These are phyloP conservation scores for Aphaenogaster floridana DNA, from an alignment of 1,140 invertebrate genomes.

Conservation along the genomic window DNA sequence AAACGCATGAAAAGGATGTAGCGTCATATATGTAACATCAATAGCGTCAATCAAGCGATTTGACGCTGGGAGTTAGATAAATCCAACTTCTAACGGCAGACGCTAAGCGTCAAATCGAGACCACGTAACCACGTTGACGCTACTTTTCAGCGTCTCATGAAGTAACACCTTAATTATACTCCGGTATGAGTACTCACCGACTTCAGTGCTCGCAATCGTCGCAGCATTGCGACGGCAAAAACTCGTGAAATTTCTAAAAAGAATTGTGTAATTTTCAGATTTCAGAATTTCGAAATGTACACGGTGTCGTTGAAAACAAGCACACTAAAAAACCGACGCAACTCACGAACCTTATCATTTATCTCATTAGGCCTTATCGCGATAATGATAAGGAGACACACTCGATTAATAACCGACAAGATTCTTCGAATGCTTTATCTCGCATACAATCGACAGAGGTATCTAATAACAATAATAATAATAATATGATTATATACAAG, in stretches of 20 bases:
- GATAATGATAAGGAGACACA: constrained; percentile 36
- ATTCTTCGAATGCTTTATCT: constrained; percentile 26
- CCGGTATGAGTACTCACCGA: constrained; percentile 73
- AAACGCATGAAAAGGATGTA: too few species aligned
- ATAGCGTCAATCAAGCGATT: too few species aligned
- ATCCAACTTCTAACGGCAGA: too few species aligned
- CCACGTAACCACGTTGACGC: too few species aligned
- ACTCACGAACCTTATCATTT: constrained; percentile 10
- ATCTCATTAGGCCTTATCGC: constrained; percentile 41
- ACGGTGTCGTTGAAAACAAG: constrained; percentile 22
- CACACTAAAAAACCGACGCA: not conserved
- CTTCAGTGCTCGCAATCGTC: constrained; percentile 74
- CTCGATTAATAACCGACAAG: constrained; percentile 3
- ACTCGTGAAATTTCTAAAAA: constrained; percentile 8
- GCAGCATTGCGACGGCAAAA: constrained; percentile 71
- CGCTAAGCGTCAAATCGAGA: too few species aligned
- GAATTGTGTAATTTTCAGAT: not conserved
- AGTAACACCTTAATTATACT: not conserved
- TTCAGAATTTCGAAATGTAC: not conserved
- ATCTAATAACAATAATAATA: constrained; percentile 5
- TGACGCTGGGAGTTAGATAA: too few species aligned
- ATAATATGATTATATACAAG: constrained; percentile 12
- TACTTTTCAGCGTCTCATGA: too few species aligned
- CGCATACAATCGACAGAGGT: not conserved
- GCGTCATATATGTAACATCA: too few species aligned